These are phyloP conservation scores for Semicossyphus pulcher DNA, from an alignment of 2,113 vertebrate genomes.

Conservation along the genomic window DNA sequence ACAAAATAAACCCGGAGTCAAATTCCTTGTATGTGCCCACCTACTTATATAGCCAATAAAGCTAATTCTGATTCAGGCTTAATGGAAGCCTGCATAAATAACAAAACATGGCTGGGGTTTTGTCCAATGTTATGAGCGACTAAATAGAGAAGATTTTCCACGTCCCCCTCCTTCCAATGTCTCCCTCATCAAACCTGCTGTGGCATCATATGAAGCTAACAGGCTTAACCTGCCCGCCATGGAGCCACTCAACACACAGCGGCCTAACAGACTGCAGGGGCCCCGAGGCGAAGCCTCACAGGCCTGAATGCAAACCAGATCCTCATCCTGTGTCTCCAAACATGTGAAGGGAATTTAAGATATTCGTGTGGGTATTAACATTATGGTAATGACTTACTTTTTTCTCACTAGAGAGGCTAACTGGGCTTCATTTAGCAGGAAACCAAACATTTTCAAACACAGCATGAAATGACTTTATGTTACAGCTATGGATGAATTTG, in stretches of 20 bases:
- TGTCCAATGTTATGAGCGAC: background rate
- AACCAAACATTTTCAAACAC: too few relatives aligned
- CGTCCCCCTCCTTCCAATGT: slow-evolving; percentile 19
- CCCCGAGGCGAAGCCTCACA: too few relatives aligned
- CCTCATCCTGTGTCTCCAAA: slow-evolving; percentile 10
- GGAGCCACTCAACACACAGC: slow-evolving; percentile 45
- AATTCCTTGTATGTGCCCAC: too few relatives aligned
- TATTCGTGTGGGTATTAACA: slow-evolving; percentile 37
- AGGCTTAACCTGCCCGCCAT: slow-evolving; percentile 62
- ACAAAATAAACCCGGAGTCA: too few relatives aligned
- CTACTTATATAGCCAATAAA: too few relatives aligned
- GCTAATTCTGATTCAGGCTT: too few relatives aligned
- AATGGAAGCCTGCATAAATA: slow-evolving; percentile 54
- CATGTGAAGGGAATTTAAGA: slow-evolving; percentile 51
- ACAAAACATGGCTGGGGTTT: background rate
- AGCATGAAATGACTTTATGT: too few relatives aligned
- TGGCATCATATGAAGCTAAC: slow-evolving; percentile 62
- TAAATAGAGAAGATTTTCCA: slow-evolving; percentile 41
- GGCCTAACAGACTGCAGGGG: slow-evolving; percentile 35
- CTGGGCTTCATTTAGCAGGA: too few relatives aligned
- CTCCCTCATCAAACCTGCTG: slow-evolving; percentile 26
- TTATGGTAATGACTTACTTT: too few relatives aligned
- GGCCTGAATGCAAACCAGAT: slow-evolving; percentile 38
- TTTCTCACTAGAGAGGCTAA: too few relatives aligned
- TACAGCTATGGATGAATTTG: too few relatives aligned